Conservation (phyloP, 2,113 vertebrate species). For the Apteryx mantelli region DNA sequence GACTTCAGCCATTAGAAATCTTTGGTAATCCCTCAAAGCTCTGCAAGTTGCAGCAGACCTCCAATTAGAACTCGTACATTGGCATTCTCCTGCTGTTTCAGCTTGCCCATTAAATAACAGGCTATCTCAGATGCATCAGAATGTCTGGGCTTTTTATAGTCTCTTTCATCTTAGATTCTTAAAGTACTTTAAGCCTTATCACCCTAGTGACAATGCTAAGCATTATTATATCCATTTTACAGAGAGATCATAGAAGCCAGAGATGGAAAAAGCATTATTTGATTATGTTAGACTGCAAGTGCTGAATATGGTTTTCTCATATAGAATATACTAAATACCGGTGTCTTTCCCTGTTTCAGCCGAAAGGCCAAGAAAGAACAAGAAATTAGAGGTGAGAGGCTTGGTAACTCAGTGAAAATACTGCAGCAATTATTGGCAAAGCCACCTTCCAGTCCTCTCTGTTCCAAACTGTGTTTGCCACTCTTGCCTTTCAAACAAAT, state of each 20-base stretch:
- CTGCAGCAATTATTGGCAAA: background rate
- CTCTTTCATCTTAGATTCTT: constrained; percentile 2
- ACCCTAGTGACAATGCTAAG: constrained; percentile 18
- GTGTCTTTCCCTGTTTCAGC: background rate
- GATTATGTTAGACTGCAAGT: constrained; percentile 24
- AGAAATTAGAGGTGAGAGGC: background rate
- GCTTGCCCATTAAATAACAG: background rate
- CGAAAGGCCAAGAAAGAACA: background rate
- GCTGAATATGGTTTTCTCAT: constrained; percentile 16
- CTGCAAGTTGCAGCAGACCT: background rate
- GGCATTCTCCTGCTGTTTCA: background rate
- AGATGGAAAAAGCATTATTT: constrained; percentile 41
- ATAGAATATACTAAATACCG: background rate
- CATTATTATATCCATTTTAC: constrained; percentile 37
- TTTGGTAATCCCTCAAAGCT: background rate
- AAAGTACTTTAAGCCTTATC: constrained; percentile 29
- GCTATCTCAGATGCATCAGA: background rate
- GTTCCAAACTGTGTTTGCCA: background rate
- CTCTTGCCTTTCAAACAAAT: background rate
- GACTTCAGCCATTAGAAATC: background rate
- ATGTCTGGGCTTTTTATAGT: constrained; percentile 10
- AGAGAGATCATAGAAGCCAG: background rate
- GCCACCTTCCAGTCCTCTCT: background rate
- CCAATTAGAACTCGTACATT: background rate
- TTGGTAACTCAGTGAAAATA: background rate